Conservation (phyloP, 2,113 vertebrate genomes). For the Dicerorhinus sumatrensis region DNA sequence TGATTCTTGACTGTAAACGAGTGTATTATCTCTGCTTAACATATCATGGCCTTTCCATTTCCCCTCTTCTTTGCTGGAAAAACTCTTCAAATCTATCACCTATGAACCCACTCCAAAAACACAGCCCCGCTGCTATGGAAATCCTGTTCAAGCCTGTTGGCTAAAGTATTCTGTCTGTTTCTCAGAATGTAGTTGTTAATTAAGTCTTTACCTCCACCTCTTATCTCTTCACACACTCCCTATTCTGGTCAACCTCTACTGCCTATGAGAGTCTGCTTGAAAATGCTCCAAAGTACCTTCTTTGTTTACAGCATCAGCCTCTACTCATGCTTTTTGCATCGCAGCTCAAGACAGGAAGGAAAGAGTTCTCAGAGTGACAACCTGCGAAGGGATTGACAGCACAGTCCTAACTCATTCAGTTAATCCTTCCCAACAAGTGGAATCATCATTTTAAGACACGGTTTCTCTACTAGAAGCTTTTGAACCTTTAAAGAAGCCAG, state of each 20-base stretch:
- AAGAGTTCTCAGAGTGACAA: neutral
- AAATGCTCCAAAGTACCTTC: neutral
- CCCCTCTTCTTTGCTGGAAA: neutral
- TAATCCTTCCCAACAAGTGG: neutral
- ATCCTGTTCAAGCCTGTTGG: constrained; percentile 4
- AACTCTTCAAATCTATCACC: neutral
- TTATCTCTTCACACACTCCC: constrained; percentile 50
- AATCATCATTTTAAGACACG: neutral
- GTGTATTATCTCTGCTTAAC: neutral
- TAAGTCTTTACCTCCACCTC: neutral
- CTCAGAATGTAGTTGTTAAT: neutral
- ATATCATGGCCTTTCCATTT: neutral
- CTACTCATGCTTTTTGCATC: neutral
- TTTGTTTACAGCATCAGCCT: neutral
- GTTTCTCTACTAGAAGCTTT: constrained; percentile 7
- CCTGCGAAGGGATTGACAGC: neutral
- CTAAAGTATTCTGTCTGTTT: neutral
- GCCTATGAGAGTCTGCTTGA: neutral
- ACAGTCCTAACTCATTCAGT: neutral
- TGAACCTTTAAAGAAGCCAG: neutral
- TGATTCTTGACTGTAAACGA: neutral
- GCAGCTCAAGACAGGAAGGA: neutral
- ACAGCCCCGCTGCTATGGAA: neutral
- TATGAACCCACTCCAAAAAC: neutral
- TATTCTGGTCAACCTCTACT: constrained; percentile 42